These are phyloP conservation scores for Acrobasis consociella DNA, from an alignment of 2,888 invertebrate species.

Conservation along the genomic window DNA sequence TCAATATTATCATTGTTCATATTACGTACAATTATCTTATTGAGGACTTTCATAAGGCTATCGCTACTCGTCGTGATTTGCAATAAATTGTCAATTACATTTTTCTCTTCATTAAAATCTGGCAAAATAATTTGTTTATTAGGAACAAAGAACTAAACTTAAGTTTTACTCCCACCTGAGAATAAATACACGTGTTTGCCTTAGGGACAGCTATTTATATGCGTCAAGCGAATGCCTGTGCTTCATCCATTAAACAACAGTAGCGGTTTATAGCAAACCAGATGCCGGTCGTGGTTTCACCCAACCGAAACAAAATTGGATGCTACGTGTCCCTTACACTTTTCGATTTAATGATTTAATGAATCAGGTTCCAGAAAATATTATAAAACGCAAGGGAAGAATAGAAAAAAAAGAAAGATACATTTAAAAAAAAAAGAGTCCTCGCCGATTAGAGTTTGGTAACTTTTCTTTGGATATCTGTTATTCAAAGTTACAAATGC, in stretches of 20 bases:
- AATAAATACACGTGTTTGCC: slow-evolving; percentile 55
- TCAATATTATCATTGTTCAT: slow-evolving; percentile 26
- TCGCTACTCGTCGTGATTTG: too few species aligned
- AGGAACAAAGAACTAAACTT: slow-evolving; percentile 31
- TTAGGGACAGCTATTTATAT: slow-evolving; percentile 61
- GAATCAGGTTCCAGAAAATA: too few species aligned
- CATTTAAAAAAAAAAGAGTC: too few species aligned
- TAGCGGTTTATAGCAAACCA: slow-evolving; percentile 57
- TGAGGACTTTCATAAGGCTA: too few species aligned
- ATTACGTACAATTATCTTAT: too few species aligned
- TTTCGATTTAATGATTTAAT: not conserved
- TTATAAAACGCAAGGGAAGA: too few species aligned
- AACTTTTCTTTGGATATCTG: too few species aligned
- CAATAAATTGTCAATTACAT: too few species aligned
- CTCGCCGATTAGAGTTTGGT: too few species aligned
- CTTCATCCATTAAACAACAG: slow-evolving; percentile 66
- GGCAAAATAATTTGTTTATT: too few species aligned
- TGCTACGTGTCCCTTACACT: not conserved
- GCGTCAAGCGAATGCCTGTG: slow-evolving; percentile 46
- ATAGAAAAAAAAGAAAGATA: too few species aligned
- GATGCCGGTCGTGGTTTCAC: slow-evolving; percentile 27
- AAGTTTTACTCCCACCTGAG: slow-evolving; percentile 52
- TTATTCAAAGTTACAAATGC: not conserved
- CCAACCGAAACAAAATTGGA: slow-evolving; percentile 10
- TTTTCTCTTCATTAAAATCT: too few species aligned